phyloP scores from a whole-genome alignment of 30 jellyfish, hydroid and myxozoan species.

The Clytia hemisphaerica region DNA sequence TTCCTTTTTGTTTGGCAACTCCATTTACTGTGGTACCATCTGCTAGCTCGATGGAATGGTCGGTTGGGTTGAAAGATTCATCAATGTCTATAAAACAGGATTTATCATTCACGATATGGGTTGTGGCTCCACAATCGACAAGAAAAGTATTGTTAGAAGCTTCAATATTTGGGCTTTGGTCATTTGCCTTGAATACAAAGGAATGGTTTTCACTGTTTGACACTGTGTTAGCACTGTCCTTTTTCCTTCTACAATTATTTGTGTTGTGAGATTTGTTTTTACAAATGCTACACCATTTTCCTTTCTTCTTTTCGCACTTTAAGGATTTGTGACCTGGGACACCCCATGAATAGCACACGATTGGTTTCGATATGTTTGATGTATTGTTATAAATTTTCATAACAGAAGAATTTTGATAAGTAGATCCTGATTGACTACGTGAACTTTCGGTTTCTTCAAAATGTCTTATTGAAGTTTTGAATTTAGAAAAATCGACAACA shows the following conservation, averaged over 20 bases:
- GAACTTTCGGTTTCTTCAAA: slow-evolving; percentile 37
- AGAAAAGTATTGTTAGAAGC: slow-evolving; percentile 7
- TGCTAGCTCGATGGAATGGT: slow-evolving; percentile 51
- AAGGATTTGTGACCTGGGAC: slow-evolving; percentile 9
- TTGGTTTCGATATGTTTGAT: background rate
- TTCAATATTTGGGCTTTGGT: background rate
- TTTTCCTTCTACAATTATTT: slow-evolving; percentile 17
- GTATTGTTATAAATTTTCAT: background rate
- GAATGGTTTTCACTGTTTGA: slow-evolving; percentile 3
- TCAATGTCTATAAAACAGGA: too few species aligned
- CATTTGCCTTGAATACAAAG: slow-evolving; percentile 14
- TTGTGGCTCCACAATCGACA: slow-evolving; percentile 54
- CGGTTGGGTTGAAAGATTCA: too few species aligned
- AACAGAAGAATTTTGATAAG: slow-evolving; percentile 15
- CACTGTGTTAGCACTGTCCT: slow-evolving; percentile 32
- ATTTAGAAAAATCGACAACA: slow-evolving; percentile 1
- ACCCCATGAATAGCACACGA: slow-evolving; percentile 28
- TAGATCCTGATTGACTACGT: background rate
- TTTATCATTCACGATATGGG: too few species aligned
- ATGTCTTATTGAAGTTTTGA: slow-evolving; percentile 22
- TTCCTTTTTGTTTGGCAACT: slow-evolving; percentile 32
- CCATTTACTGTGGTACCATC: slow-evolving; percentile 34
- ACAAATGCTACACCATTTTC: slow-evolving; percentile 36
- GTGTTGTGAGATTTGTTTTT: slow-evolving; percentile 30
- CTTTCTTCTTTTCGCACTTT: background rate